These are phyloP conservation scores for Cetonia aurata DNA, from an alignment of 2,888 invertebrate species.

Conservation along the genomic window DNA sequence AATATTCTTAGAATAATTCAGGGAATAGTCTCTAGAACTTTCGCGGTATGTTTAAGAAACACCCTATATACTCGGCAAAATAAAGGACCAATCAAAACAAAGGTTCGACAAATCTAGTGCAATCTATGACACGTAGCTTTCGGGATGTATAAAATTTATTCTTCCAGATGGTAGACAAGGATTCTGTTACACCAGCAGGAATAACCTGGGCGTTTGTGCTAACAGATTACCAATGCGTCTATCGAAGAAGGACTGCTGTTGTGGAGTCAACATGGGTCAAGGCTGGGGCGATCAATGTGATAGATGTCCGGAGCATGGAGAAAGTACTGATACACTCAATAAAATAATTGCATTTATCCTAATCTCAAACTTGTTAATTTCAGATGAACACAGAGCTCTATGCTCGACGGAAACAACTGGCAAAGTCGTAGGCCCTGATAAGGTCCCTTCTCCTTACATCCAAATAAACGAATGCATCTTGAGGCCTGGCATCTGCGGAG, in stretches of 20 bases:
- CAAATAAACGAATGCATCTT: conserved; percentile 82
- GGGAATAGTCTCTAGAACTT: no score
- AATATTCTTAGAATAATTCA: no score
- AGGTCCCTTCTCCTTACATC: conserved; percentile 54
- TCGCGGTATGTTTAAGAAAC: no score
- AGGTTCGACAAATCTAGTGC: no score
- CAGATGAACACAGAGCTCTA: conserved; percentile 63
- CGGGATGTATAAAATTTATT: background rate
- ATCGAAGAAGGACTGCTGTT: conserved; percentile 88
- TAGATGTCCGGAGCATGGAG: conserved; percentile 77
- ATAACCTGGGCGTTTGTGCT: conserved; percentile 75
- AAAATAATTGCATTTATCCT: no score
- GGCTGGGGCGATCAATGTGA: conserved; percentile 87
- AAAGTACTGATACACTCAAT: conserved; percentile 62
- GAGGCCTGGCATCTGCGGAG: conserved; percentile 80
- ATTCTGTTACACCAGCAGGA: conserved; percentile 78
- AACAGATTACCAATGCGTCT: conserved; percentile 77
- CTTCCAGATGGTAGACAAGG: conserved; percentile 82
- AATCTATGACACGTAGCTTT: no score
- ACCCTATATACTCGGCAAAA: no score
- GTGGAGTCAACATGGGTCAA: conserved; percentile 87
- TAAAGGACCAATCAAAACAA: no score
- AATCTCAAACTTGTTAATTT: conserved; percentile 15
- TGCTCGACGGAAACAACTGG: conserved; percentile 57
- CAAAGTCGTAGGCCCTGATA: conserved; percentile 35